Evolutionary conservation across 1,140 invertebrate genomes (phyloP), one percentile per base, ranked within the genome.

Genomic region (Aphelinus atriplicis): DNA sequence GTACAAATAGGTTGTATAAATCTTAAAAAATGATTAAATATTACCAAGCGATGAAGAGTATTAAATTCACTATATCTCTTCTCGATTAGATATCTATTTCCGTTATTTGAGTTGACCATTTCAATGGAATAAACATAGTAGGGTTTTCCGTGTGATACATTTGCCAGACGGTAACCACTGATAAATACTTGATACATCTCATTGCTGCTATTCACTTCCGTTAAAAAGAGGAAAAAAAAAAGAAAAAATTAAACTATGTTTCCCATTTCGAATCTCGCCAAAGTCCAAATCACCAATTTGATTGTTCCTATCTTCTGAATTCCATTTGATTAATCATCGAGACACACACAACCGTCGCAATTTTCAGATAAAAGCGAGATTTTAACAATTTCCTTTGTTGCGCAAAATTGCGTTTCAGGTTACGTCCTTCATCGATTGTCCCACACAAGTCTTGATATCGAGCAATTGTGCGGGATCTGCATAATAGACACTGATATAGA

Each of bases 21-120:
- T 26, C 26, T 26, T 26, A 3, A 46, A 65, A 71, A 51, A n/a
- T 63, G 42, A 60, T 3, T 48, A 60, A 75, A 75, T 77, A 81
- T 78, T 86, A 91, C 90, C 86, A 89, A 87, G 74, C 90, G 88
- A 81, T 91, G 90, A n/a, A 92, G 80, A n/a, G 88, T 84, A 75
- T 90, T 90, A 83, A 92, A 92, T 81, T 90, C 89, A 73, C 90
- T 90, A 78, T 92, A 92, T 83, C 91, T 84, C 81, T 87, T 90
- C 77, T 92, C 90, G 51, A 91, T 81, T 63, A 80, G 83, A 80
- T 90, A 87, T 74, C 83, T 87, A 48, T 81, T 80, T 9, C 89
- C 88, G 69, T 79, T 84, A 47, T 76, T 82, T 2, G 80, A 76
- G 60, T 88, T 83, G 51, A 88, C 78, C 51, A 92, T 87, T 82